Conservation (phyloP, 2,797 vertebrate species). For the Poecilia wingei region DNA sequence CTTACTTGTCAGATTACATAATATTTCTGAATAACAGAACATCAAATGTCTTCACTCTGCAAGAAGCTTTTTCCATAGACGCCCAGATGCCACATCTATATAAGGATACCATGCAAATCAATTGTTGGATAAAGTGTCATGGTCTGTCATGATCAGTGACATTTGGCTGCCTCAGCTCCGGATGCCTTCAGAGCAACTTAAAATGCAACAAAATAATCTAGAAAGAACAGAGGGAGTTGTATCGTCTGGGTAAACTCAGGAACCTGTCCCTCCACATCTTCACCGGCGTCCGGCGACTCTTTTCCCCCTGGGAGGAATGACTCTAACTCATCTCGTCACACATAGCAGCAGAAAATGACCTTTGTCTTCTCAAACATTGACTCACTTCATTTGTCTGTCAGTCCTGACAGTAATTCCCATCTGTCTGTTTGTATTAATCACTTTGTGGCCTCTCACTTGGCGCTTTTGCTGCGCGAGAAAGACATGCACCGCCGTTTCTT, state of each 20-base stretch:
- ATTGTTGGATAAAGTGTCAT: neutral
- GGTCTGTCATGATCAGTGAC: conserved; percentile 13
- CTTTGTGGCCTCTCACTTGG: neutral
- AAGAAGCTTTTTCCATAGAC: neutral
- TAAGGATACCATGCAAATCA: conserved; percentile 6
- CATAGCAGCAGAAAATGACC: conserved; percentile 5
- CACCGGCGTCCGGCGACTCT: neutral
- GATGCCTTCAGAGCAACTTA: conserved; percentile 13
- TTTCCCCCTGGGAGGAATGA: neutral
- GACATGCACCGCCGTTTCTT: neutral
- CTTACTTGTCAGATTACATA: neutral
- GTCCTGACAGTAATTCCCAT: conserved; percentile 6
- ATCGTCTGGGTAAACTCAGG: too few relatives aligned
- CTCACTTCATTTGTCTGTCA: conserved; percentile 7
- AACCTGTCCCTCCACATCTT: neutral
- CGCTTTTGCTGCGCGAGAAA: neutral
- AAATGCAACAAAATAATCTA: conserved; percentile 5
- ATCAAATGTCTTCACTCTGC: neutral
- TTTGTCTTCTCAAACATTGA: conserved; percentile 16
- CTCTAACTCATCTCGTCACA: conserved; percentile 1
- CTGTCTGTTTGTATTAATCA: neutral
- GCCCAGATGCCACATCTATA: conserved; percentile 2
- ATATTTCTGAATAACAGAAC: neutral
- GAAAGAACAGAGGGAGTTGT: neutral
- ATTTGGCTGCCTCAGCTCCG: neutral